Conservation (phyloP, 2,888 invertebrate species). For the Torymus aiolomorphi region DNA sequence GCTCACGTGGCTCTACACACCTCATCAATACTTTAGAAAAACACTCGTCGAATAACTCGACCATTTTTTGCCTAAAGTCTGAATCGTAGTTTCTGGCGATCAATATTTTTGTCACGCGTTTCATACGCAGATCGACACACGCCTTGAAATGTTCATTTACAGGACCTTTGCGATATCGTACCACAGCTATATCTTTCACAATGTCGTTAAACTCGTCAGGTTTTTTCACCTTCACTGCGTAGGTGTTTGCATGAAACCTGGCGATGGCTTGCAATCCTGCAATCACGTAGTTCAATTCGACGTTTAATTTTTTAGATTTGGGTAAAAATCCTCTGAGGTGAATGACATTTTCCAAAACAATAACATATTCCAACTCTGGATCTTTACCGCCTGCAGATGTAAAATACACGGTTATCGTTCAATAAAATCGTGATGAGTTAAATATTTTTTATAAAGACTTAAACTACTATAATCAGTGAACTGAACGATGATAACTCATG, state of each 20-base stretch:
- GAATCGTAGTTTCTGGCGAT: slow-evolving; percentile 60
- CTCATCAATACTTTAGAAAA: slow-evolving; percentile 59
- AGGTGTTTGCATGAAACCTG: slow-evolving; percentile 67
- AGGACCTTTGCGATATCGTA: slow-evolving; percentile 52
- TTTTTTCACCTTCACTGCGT: slow-evolving; percentile 63
- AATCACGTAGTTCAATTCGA: slow-evolving; percentile 63
- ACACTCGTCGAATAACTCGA: slow-evolving; percentile 57
- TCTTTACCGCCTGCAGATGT: slow-evolving; percentile 44
- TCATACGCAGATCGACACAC: background rate
- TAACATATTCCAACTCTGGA: slow-evolving; percentile 51
- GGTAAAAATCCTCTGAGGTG: slow-evolving; percentile 60
- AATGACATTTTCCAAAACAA: slow-evolving; percentile 65
- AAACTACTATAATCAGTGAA: no score
- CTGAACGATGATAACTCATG: no score
- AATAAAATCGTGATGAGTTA: no score
- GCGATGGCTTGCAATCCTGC: slow-evolving; percentile 67
- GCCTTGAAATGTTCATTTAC: slow-evolving; percentile 39
- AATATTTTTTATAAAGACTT: no score
- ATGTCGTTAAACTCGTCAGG: slow-evolving; percentile 61
- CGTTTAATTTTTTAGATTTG: slow-evolving; percentile 54
- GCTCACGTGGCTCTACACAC: slow-evolving; percentile 61
- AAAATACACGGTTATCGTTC: background rate
- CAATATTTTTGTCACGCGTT: slow-evolving; percentile 57
- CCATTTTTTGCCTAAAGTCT: slow-evolving; percentile 63
- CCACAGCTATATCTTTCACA: slow-evolving; percentile 58